phyloP scores from a whole-genome alignment of 2,113 vertebrate species.

The Heliornis fulica region DNA sequence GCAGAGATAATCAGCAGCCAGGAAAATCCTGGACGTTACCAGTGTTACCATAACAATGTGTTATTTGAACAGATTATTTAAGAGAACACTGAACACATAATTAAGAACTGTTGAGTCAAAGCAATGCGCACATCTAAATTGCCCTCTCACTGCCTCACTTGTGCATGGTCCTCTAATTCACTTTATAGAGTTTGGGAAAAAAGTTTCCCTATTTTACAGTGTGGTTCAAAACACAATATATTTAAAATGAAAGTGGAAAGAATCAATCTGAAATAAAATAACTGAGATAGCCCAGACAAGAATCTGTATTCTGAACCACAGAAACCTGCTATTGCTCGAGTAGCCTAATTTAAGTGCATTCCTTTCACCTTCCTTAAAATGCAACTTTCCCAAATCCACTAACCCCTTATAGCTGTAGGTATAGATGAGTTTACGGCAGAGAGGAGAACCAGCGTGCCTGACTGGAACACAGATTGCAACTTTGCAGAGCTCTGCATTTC shows the following conservation, averaged over 20 bases:
- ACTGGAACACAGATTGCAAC: background rate
- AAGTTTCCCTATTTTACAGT: background rate
- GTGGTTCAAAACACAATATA: background rate
- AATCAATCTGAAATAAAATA: background rate
- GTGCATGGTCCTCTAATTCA: background rate
- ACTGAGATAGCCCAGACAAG: background rate
- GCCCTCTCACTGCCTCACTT: background rate
- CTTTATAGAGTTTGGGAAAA: background rate
- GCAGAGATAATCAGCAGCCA: background rate
- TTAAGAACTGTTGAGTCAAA: background rate
- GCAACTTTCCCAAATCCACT: background rate
- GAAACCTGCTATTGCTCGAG: slow-evolving; percentile 4
- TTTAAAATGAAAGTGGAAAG: background rate
- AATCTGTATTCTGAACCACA: background rate
- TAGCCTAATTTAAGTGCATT: slow-evolving; percentile 20
- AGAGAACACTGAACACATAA: background rate
- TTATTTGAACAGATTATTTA: background rate
- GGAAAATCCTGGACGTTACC: background rate
- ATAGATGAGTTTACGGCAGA: background rate
- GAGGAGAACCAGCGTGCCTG: background rate
- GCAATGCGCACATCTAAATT: background rate
- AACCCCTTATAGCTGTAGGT: background rate
- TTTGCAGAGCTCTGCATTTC: background rate
- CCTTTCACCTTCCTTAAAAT: slow-evolving; percentile 11
- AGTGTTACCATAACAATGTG: background rate